These are phyloP conservation scores for Cheiracanthium punctorium DNA, from an alignment of 2,888 invertebrate genomes.

Conservation along the genomic window DNA sequence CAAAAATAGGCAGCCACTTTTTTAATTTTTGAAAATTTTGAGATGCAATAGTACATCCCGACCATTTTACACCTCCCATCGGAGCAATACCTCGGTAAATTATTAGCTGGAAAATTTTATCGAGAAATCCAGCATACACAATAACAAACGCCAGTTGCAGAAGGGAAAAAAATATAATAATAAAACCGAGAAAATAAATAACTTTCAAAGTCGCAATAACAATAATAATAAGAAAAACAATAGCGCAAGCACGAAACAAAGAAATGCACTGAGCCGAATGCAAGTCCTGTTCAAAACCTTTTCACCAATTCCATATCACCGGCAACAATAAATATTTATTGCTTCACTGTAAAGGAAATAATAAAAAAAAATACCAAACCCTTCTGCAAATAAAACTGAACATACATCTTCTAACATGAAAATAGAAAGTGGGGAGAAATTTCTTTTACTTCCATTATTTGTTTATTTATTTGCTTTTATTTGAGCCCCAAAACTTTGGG, in stretches of 20 bases:
- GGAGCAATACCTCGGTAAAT: neutral
- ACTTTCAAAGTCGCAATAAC: neutral
- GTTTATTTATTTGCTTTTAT: neutral
- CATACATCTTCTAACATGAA: constrained; percentile 2
- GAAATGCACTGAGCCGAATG: neutral
- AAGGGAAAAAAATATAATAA: no score
- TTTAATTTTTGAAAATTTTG: no score
- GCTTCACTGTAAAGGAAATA: neutral
- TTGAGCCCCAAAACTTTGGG: neutral
- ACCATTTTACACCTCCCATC: neutral
- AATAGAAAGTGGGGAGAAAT: neutral
- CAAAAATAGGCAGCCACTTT: no score
- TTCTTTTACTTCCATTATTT: neutral
- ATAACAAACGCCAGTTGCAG: no score
- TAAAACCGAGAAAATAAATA: no score
- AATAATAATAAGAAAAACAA: constrained; percentile 7
- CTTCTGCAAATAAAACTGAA: constrained; percentile 1
- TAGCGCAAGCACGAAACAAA: neutral
- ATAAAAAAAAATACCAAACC: no score
- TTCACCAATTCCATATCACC: neutral
- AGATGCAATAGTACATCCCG: neutral
- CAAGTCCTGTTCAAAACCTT: neutral
- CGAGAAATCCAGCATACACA: neutral
- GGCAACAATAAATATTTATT: neutral
- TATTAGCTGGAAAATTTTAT: neutral